A percentile compares a stretch with the other conserved stretches of the same genome.
phyloP scores from a whole-genome alignment of 1,140 invertebrate genomes.

The Caerostris darwini region DNA sequence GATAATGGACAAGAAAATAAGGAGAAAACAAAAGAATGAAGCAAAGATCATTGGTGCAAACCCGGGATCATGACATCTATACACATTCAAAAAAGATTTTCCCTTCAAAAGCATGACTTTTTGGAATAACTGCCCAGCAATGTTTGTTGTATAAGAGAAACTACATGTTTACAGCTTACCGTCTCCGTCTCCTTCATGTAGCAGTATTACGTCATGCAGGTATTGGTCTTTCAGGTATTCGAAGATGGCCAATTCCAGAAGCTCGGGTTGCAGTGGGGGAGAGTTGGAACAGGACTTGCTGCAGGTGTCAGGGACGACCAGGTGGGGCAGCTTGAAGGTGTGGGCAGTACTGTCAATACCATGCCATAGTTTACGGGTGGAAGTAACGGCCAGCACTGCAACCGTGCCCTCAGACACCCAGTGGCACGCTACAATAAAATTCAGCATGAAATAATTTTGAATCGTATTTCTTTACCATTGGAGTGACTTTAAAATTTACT shows the following conservation, averaged over 20 bases:
- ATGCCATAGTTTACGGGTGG: background rate
- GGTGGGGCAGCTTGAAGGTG: slow-evolving; percentile 8
- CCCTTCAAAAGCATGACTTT: too few relatives aligned
- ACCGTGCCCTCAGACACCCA: slow-evolving; percentile 55
- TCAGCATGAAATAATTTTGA: background rate
- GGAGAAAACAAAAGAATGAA: too few relatives aligned
- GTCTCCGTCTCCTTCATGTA: slow-evolving; percentile 21
- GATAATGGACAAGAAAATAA: too few relatives aligned
- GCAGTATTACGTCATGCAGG: slow-evolving; percentile 48
- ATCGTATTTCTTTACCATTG: background rate
- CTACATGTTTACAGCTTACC: background rate
- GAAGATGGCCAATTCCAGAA: slow-evolving; percentile 36
- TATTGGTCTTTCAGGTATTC: slow-evolving; percentile 52
- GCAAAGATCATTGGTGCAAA: too few relatives aligned
- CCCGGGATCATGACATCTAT: too few relatives aligned
- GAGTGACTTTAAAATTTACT: too few relatives aligned
- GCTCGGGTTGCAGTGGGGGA: too few relatives aligned
- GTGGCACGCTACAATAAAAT: slow-evolving; percentile 45
- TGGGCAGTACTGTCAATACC: background rate
- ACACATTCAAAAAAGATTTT: too few relatives aligned
- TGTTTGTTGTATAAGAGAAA: too few relatives aligned
- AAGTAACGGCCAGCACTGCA: slow-evolving; percentile 31
- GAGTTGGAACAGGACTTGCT: background rate
- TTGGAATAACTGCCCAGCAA: too few relatives aligned
- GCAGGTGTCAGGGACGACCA: background rate